Evolutionary conservation across 2,113 vertebrate genomes (phyloP), one percentile per base, ranked within the genome.

Genomic region (Psilopsiagon aymara): DNA sequence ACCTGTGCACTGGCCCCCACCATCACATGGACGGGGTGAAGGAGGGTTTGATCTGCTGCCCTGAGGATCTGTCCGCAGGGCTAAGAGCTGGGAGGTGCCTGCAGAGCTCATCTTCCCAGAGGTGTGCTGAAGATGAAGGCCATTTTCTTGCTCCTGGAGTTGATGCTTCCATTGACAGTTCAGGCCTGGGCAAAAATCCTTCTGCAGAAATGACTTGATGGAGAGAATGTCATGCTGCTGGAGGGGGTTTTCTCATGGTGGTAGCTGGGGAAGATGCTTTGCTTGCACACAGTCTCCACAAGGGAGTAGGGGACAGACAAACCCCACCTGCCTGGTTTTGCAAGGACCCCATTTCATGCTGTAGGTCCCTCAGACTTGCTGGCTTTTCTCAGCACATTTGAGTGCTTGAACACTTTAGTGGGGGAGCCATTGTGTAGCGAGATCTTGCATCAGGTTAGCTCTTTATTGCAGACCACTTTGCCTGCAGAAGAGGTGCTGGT

Each of bases 51-150:
- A 55, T 73, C 66, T 5, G 4, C 39, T 68, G 35, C 41, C 33
- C 35, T 4, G 8, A 51, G 69, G 39, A 55, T 20, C 35, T 1
- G 1, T 18, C 19, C 0, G 0, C 20, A 33, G 21, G 46, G 35
- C 25, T 43, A 27, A 37, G 43, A 25, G 35, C 19, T 46, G n/a
- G 4, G 52, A 76, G 24, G 16, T 71, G 31, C 43, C 84, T 16
- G 16, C 3, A 6, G 37, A 52, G 17, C 29, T 31, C 7, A 2
- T 16, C 41, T 31, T 59, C 53, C 49, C 28, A 2, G 0, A 44
- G 55, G 17, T 18, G 31, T 63, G 67, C 62, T 75, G 75, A 49
- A 74, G 39, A 55, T 53, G 52, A 79, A 63, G 47, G 62, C 33
- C 4, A 17, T 49, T 49, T 62, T 69, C 47, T 47, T 51, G 11